Percentiles rank a stretch among this genome's conserved stretches.
These are phyloP conservation scores for Calosoma granatense DNA, from an alignment of 1,140 invertebrate genomes.

Conservation along the genomic window DNA sequence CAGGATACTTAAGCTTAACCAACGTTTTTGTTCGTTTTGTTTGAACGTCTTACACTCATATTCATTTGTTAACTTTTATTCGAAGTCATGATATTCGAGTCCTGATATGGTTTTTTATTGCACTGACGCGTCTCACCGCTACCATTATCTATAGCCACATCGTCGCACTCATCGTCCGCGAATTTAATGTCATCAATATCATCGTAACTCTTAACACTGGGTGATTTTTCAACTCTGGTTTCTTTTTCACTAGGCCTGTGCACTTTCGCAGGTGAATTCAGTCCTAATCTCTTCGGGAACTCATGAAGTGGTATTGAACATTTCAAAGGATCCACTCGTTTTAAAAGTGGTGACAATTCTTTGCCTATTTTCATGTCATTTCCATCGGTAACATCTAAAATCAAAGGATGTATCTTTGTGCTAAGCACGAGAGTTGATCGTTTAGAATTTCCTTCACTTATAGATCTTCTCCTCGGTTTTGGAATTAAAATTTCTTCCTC, in stretches of 20 bases:
- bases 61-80: slow-evolving; percentile 7
- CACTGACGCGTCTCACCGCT: neutral
- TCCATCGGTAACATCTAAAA: slow-evolving; percentile 1
- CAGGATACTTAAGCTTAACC: too few relatives aligned
- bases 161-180: slow-evolving; percentile 38
- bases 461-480: slow-evolving; percentile 17
- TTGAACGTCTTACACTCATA: too few relatives aligned
- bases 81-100: slow-evolving; percentile 27
- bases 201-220: slow-evolving; percentile 30
- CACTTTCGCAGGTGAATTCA: slow-evolving; percentile 16
- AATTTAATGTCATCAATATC: slow-evolving; percentile 41
- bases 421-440: slow-evolving; percentile 14
- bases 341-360: neutral
- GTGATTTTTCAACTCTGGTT: slow-evolving; percentile 37
- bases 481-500: slow-evolving; percentile 28
- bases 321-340: neutral
- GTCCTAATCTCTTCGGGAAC: slow-evolving; percentile 21
- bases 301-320: slow-evolving; percentile 25
- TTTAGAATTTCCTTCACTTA: slow-evolving; percentile 10
- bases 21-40: too few relatives aligned
- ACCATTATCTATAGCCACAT: slow-evolving; percentile 1
- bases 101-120: slow-evolving; percentile 23
- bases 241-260: slow-evolving; percentile 34
- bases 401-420: slow-evolving; percentile 20
- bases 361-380: neutral